Conservation (phyloP, 2,888 invertebrate genomes). For the Branchinecta sandiegonensis region DNA sequence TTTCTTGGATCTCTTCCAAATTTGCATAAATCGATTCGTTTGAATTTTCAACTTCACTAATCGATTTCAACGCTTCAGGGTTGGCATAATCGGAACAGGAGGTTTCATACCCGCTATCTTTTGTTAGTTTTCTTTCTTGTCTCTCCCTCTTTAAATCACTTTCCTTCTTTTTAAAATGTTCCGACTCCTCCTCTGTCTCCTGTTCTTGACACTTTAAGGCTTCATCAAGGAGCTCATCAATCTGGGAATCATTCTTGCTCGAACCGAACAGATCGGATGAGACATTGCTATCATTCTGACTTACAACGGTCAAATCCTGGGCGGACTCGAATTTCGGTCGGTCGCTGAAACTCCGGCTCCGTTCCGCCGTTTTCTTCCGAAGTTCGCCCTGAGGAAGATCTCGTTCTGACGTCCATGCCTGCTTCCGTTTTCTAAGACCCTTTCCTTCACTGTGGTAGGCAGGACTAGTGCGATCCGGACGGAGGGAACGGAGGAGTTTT, state of each 20-base stretch:
- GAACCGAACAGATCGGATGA: background rate
- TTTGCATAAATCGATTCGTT: constrained; percentile 10
- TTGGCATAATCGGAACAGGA: constrained; percentile 10
- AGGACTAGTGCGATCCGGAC: constrained; percentile 32
- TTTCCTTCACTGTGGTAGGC: constrained; percentile 34
- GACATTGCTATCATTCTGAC: constrained; percentile 5
- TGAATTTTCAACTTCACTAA: constrained; percentile 4
- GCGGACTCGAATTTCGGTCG: constrained; percentile 11
- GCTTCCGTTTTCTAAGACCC: constrained; percentile 28
- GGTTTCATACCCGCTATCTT: constrained; percentile 13
- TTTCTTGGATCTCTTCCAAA: background rate
- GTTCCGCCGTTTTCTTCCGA: constrained; percentile 2
- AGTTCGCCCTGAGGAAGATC: constrained; percentile 13
- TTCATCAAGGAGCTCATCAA: background rate
- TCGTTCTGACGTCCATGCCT: constrained; percentile 23
- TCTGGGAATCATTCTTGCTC: background rate
- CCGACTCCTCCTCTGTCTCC: too few species aligned
- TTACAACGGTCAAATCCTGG: background rate
- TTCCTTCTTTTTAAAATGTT: background rate
- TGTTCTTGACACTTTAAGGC: background rate
- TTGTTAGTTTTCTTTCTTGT: constrained; percentile 9
- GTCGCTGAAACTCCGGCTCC: constrained; percentile 22
- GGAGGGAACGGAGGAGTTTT: constrained; percentile 20
- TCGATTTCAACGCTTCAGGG: constrained; percentile 10
- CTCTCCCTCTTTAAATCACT: constrained; percentile 1